Evolutionary conservation across 2,888 invertebrate species (phyloP), one percentile per base, ranked within the genome.

Genomic region (Neelides folsomi): DNA sequence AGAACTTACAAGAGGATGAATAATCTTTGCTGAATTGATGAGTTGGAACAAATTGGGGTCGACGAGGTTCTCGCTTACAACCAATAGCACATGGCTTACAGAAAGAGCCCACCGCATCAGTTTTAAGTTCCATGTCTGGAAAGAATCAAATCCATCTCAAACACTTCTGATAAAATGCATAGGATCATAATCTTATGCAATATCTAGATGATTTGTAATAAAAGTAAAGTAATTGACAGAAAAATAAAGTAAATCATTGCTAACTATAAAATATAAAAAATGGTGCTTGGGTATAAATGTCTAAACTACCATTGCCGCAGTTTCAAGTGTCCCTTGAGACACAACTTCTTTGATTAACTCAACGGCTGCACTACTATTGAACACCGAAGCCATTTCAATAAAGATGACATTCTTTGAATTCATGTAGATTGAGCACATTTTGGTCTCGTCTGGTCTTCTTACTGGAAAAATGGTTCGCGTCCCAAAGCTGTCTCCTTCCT

Each of bases 101-200:
- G 62, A 56, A 10, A 64, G 41, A n/a, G 62, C 63, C 63, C 62
- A 64, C 7, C 59, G 54, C 50, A 64, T 57, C 9, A 64, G 49
- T 15, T 58, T 35, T 27, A 64, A 49, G 40, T 62, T 60, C 62
- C 59, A 62, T 4, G 56, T 55, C 63, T 63, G 35, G 9, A 55
- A 48, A 15, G 36, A 45, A 42, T 19, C 12, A 15, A 39, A 38
- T 7, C 3, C 16, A 18, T 40, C 7, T 13, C 4, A n/a, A 39
- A 15, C 3, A 39, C 5, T 15, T 3, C 15, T 39, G 39, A 39
- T 39, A 39, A 39, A n/a, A 13, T 39, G 39, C 8, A 8, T 6
- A 13, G 4, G 7, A 27, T 27, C 27, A n/a, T n/a, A n/a, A n/a
- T n/a, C n/a, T n/a, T n/a, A n/a, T n/a, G n/a, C n/a, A n/a, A n/a